A percentile compares a stretch with the other conserved stretches of the same genome.
These are phyloP conservation scores for Galerucella nymphaeae DNA, from an alignment of 2,888 invertebrate genomes.

Conservation along the genomic window DNA sequence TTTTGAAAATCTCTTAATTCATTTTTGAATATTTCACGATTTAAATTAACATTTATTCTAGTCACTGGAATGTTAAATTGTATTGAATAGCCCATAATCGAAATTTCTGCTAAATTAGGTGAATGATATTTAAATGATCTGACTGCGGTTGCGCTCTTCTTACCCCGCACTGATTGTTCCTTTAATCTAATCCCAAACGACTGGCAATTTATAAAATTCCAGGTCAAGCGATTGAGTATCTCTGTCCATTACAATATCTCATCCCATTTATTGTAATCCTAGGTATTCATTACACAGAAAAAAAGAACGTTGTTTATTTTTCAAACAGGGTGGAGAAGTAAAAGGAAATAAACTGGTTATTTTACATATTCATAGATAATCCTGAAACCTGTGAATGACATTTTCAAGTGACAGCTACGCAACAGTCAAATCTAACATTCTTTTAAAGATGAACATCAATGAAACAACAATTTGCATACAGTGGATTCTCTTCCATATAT, in stretches of 20 bases:
- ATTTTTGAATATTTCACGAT: too few species aligned
- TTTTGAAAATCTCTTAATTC: too few species aligned
- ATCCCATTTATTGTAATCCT: not conserved
- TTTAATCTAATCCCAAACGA: slow-evolving; percentile 12
- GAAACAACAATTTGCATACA: too few species aligned
- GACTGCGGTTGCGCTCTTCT: not conserved
- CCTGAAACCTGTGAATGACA: too few species aligned
- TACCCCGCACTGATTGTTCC: not conserved
- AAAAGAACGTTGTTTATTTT: not conserved
- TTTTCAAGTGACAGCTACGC: too few species aligned
- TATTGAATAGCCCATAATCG: not conserved
- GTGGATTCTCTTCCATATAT: too few species aligned
- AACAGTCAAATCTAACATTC: too few species aligned
- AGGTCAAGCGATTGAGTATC: slow-evolving; percentile 14
- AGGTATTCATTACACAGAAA: not conserved
- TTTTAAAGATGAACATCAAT: too few species aligned
- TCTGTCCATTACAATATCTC: slow-evolving; percentile 10
- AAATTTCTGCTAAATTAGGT: slow-evolving; percentile 12
- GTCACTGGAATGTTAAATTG: not conserved
- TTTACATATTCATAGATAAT: too few species aligned
- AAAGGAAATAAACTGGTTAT: too few species aligned
- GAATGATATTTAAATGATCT: not conserved
- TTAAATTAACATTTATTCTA: too few species aligned
- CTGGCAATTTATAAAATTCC: slow-evolving; percentile 11
- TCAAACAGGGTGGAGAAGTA: too few species aligned